Conservation (phyloP, 2,113 vertebrate genomes). For the Delphinus delphis region DNA sequence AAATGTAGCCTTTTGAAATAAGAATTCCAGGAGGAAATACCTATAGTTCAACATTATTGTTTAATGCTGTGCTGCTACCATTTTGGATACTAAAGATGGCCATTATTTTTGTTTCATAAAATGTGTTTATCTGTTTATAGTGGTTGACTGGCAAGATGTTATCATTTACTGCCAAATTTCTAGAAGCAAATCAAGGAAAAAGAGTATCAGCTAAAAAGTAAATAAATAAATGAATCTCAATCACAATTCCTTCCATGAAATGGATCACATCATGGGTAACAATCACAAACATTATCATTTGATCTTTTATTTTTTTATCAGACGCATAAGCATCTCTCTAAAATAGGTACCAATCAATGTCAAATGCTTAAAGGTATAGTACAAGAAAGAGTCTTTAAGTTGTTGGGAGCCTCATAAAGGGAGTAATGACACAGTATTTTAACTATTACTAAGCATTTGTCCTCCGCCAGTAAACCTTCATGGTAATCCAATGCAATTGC, state of each 20-base stretch:
- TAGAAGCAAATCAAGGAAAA: constrained; percentile 18
- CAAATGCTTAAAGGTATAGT: background rate
- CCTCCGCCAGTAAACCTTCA: background rate
- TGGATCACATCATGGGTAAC: background rate
- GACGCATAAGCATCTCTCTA: background rate
- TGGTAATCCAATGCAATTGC: background rate
- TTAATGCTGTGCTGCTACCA: background rate
- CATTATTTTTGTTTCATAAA: constrained; percentile 51
- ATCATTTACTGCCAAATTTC: constrained; percentile 41
- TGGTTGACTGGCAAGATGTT: background rate
- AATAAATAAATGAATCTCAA: background rate
- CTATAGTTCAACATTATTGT: background rate
- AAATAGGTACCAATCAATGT: background rate
- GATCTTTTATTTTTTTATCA: constrained; percentile 34
- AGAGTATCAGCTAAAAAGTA: constrained; percentile 17
- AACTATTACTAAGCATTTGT: background rate
- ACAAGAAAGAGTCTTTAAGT: background rate
- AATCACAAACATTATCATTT: background rate
- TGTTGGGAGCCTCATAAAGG: background rate
- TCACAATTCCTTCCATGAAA: background rate
- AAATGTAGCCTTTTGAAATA: constrained; percentile 24
- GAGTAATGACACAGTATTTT: background rate
- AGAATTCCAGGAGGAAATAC: background rate
- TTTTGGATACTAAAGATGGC: constrained; percentile 27
- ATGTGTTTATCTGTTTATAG: constrained; percentile 45